Evolutionary conservation across 2,113 vertebrate genomes (phyloP), one percentile per base, ranked within the genome.

Genomic region (Pituophis catenifer): DNA sequence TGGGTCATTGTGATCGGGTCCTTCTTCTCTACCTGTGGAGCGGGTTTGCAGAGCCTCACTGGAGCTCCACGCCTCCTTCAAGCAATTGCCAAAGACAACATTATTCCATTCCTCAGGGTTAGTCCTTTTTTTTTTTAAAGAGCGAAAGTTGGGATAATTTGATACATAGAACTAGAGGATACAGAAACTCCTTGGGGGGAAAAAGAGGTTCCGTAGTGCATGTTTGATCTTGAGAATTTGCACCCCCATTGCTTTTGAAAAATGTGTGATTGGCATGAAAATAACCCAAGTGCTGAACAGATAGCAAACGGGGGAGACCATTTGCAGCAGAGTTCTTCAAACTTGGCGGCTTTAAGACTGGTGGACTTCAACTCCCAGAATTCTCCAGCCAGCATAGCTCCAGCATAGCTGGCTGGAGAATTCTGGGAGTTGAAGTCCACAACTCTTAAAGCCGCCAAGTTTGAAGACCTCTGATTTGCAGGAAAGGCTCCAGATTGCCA

Each of bases 1-100:
- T 99, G 99, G 99, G 99, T 99, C 95, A 99, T 99, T 15, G 99
- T 99, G 87, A 98, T 99, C 0, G 99, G 99, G 1, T 99, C 99
- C 85, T 99, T 99, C 97, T 99, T 99, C 97, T 99, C 99, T 38
- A 99, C 99, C 0, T 98, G 99, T 0, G 99, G 99, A 2, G 99
- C 99, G 0, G 99, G 99, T 0, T 95, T 99, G 1, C 99, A 99
- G 96, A 99, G 99, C 90, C 98, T 99, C 65, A 99, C 99, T 0
- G 99, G 99, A 70, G 99, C 99, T 0, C 99, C 99, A 0, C 97
- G 99, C 2, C 98, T 99, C 57, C 97, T 99, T 33, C 99, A 99
- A 95, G 99, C 99, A 1, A 99, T 99, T 1, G 99, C 99, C 65
- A 99, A 99, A 96, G 99, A 99, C 97, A 99, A 99, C 97, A 99